Conservation (phyloP, 2,888 invertebrate genomes). For the Petrophora chlorosata region DNA sequence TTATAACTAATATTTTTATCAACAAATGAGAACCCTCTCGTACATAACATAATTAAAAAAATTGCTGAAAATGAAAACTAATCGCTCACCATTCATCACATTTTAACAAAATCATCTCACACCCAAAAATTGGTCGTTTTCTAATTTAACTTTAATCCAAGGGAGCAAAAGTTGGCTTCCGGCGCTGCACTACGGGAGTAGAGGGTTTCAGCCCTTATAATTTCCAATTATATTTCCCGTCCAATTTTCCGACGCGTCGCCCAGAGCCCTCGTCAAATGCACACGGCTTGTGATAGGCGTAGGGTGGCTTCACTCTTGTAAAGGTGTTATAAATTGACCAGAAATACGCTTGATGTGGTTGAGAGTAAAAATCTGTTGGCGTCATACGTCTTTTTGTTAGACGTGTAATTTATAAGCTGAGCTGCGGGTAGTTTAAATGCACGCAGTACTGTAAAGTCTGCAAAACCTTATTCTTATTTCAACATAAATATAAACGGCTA, state of each 20-base stretch:
- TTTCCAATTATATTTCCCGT: conserved; percentile 84
- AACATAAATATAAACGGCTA: no score
- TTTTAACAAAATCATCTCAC: conserved; percentile 21
- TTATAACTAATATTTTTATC: no score
- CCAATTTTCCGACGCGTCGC: conserved; percentile 83
- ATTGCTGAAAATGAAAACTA: background rate
- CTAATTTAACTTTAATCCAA: conserved; percentile 48
- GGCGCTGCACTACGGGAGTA: conserved; percentile 46
- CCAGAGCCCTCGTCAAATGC: conserved; percentile 80
- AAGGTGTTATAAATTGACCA: conserved; percentile 23
- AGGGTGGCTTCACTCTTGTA: conserved; percentile 22
- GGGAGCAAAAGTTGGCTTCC: conserved; percentile 43
- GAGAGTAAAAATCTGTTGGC: conserved; percentile 1
- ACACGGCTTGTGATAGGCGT: conserved; percentile 40
- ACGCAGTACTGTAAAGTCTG: no score
- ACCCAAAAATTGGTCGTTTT: conserved; percentile 37
- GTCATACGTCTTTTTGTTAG: background rate
- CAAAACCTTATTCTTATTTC: no score
- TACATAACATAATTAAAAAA: background rate
- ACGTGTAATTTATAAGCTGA: background rate
- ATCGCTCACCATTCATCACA: conserved; percentile 15
- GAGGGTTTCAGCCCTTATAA: conserved; percentile 79
- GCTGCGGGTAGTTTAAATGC: background rate
- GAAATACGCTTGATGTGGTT: conserved; percentile 12
- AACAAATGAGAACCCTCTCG: no score